Base-by-base conservation (phyloP, 2,113 vertebrate genomes). In the Leucosticte australis region DNA sequence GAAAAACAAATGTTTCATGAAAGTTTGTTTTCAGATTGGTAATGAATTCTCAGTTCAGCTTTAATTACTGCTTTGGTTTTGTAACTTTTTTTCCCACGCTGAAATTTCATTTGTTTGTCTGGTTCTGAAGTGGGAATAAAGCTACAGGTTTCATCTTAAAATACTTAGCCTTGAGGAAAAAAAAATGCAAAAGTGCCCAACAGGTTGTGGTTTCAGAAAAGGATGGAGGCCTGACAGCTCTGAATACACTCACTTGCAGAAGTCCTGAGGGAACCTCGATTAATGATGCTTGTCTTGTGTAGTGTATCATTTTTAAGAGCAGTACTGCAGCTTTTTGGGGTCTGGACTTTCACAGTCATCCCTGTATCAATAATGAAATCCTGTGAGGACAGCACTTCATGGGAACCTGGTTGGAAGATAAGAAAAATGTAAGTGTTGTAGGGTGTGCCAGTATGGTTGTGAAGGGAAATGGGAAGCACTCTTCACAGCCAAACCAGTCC, bases 381-480 rank as follows among this genome's bases (percentile, higher is more conserved):
- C 44, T 64, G 9, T 7, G 18, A 44, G 50, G 50, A 13, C 41
- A 46, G 28, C 8, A 1, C 33, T 27, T 39, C 7, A 7, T 10
- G 30, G 39, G 31, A 47, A 31, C 44, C 30, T 24, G 16, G 1
- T 27, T 23, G 24, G 55, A 28, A 24, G 8, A 0, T 60, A 22
- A 69, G 59, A 21, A 35, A 31, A 30, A 2, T 50, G 10, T 30
- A 31, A 30, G 3, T 50, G 10, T 30, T 0, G 0, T 10, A 2
- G 7, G 17, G 8, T 37, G 47, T n/a, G 64, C 14, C 22, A 28
- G 0, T 20, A 4, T 22, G 35, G 15, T 18, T 0, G 6, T 6
- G 11, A 53, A 42, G 81, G 39, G 49, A 30, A 5, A 1, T 6
- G 55, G 85, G 37, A 39, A 42, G 27, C 41, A 13, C 3, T 13